Conservation (phyloP, 2,888 invertebrate species). For the Plemyria rubiginata region DNA sequence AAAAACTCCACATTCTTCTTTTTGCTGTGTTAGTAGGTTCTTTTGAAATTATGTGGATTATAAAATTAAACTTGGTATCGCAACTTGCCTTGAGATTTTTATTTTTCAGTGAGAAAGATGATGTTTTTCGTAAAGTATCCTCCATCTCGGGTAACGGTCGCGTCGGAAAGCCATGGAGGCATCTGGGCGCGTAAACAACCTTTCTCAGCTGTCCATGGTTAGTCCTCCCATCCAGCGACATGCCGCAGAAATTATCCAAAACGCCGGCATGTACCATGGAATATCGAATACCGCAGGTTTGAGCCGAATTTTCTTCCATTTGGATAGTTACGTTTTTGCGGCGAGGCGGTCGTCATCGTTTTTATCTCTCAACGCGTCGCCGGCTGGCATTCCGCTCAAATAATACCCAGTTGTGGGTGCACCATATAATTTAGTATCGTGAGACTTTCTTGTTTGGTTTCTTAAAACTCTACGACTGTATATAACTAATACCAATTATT, state of each 20-base stretch:
- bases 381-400: constrained; percentile 73
- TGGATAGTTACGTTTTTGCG: constrained; percentile 46
- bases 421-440: constrained; percentile 40
- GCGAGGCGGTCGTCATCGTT: constrained; percentile 64
- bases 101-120: too few relatives aligned
- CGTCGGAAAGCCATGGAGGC: background rate
- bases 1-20: too few relatives aligned
- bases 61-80: too few relatives aligned
- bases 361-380: constrained; percentile 64
- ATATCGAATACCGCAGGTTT: constrained; percentile 23
- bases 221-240: constrained; percentile 12
- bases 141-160: too few relatives aligned
- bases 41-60: too few relatives aligned
- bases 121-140: too few relatives aligned
- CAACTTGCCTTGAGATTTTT: too few relatives aligned
- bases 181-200: background rate
- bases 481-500: too few relatives aligned
- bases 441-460: background rate
- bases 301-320: constrained; percentile 31
- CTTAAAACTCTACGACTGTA: too few relatives aligned
- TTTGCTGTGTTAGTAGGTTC: too few relatives aligned
- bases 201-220: constrained; percentile 4
- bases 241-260: constrained; percentile 27
- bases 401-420: constrained; percentile 55
- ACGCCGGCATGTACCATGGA: constrained; percentile 27